Conservation (phyloP, 1,140 invertebrate genomes). For the Anastrepha ludens region DNA sequence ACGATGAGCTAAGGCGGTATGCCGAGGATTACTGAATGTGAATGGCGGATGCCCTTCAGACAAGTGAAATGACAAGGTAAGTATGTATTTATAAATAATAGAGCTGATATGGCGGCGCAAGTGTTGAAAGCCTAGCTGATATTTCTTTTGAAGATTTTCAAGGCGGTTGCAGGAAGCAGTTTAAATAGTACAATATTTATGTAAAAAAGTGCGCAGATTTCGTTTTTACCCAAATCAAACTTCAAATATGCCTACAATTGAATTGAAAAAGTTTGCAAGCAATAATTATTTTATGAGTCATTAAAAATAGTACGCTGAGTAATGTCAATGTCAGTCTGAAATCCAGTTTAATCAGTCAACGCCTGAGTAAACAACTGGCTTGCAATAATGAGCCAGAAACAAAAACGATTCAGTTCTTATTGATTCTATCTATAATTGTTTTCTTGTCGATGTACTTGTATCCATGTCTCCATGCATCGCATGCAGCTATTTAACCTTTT, state of each 20-base stretch:
- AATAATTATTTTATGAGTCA: not conserved
- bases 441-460: not conserved
- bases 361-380: not conserved
- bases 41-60: not conserved
- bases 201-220: no score
- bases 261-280: not conserved
- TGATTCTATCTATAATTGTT: conserved; percentile 25
- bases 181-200: no score
- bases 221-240: no score
- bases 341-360: not conserved
- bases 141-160: not conserved
- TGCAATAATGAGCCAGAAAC: not conserved
- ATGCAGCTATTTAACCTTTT: no score
- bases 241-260: no score
- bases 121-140: not conserved
- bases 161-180: not conserved
- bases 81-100: no score
- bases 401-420: not conserved
- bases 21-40: not conserved
- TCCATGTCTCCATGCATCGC: not conserved
- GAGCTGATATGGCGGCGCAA: not conserved
- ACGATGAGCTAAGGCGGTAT: conserved; percentile 5
- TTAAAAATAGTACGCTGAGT: no score
- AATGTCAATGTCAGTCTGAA: not conserved
- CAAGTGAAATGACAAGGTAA: conserved; percentile 41